These are phyloP conservation scores for Anastatus disparis DNA, from an alignment of 1,140 invertebrate species.

Conservation along the genomic window DNA sequence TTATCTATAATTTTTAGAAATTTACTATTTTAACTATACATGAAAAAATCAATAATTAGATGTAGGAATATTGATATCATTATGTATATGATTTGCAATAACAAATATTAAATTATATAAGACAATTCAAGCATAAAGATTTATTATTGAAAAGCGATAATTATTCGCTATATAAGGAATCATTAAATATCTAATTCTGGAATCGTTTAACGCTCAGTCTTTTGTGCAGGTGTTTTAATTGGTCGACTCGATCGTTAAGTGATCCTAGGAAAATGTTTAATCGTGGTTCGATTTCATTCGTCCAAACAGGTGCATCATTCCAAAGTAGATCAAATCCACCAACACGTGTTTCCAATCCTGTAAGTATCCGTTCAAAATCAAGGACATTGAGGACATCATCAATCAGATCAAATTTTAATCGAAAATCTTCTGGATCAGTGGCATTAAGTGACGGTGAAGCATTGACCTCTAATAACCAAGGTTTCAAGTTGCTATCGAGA, in stretches of 20 bases:
- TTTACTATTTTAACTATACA: no score
- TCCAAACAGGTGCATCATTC: constrained; percentile 69
- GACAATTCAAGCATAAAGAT: no score
- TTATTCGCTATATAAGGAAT: no score
- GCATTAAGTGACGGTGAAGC: constrained; percentile 73
- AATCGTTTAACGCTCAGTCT: no score
- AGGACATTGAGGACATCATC: constrained; percentile 63
- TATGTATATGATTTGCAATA: no score
- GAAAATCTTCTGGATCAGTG: constrained; percentile 70
- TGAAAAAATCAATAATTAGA: no score
- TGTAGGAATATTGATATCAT: no score
- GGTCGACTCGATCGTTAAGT: constrained; percentile 49
- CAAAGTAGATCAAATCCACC: constrained; percentile 73
- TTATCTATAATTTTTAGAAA: no score
- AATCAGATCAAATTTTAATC: constrained; percentile 63
- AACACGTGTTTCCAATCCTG: constrained; percentile 68
- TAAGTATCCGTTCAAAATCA: constrained; percentile 63
- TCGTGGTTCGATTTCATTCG: neutral
- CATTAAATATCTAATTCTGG: no score
- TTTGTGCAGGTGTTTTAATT: no score
- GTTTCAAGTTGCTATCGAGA: constrained; percentile 70
- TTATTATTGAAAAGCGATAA: no score
- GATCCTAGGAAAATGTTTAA: constrained; percentile 57
- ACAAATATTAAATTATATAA: no score
- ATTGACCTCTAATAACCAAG: constrained; percentile 75